phyloP scores from a whole-genome alignment of 1,140 invertebrate species.

The Drosophila rhopaloa region DNA sequence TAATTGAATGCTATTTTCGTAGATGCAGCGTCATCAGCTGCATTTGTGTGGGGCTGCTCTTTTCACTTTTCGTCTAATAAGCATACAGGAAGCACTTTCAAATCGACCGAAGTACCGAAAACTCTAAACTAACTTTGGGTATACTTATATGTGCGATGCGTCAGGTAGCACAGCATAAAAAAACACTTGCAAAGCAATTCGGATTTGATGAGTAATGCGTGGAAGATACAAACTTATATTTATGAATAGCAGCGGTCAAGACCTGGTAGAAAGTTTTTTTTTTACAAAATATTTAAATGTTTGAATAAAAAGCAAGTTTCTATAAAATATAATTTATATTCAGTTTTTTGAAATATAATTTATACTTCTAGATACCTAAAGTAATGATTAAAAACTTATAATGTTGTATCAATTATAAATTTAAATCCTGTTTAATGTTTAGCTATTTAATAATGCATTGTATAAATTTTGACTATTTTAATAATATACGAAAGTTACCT shows the following conservation, averaged over 20 bases:
- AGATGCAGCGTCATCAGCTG: slow-evolving; percentile 66
- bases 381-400: too few species aligned
- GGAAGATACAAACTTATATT: slow-evolving; percentile 6
- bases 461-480: too few species aligned
- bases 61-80: slow-evolving; percentile 80
- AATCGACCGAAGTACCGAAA: slow-evolving; percentile 49
- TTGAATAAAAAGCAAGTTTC: too few species aligned
- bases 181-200: slow-evolving; percentile 69
- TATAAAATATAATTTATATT: too few species aligned
- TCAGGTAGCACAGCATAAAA: slow-evolving; percentile 67
- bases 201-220: slow-evolving; percentile 68
- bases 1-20: slow-evolving; percentile 81
- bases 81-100: slow-evolving; percentile 77
- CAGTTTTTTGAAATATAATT: too few species aligned
- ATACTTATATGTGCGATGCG: slow-evolving; percentile 29
- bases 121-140: slow-evolving; percentile 30
- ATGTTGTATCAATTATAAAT: too few species aligned
- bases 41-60: slow-evolving; percentile 47
- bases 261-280: too few species aligned
- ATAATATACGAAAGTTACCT: too few species aligned
- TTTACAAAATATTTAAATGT: too few species aligned
- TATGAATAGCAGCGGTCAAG: slow-evolving; percentile 5
- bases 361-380: too few species aligned
- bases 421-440: too few species aligned
- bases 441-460: too few species aligned